phyloP scores from a whole-genome alignment of 2,113 vertebrate species.

The Dipodomys stephensi region DNA sequence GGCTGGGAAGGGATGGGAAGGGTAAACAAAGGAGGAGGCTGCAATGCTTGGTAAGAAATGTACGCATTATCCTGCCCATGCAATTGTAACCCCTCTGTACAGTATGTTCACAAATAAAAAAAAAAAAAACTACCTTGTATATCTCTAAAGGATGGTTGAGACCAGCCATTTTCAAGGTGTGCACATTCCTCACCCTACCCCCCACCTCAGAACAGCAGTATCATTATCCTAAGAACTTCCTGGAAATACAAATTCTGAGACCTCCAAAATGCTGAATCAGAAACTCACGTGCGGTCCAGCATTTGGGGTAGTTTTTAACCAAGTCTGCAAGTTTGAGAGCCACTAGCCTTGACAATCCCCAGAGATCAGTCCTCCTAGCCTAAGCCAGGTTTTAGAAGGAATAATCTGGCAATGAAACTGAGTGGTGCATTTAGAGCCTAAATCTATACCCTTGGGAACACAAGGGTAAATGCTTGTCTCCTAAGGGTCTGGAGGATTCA shows the following conservation, averaged over 20 bases:
- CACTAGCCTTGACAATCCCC: neutral
- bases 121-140: too few relatives aligned
- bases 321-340: neutral
- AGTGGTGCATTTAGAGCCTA: neutral
- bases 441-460: neutral
- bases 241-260: neutral
- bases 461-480: too few relatives aligned
- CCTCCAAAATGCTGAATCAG: neutral
- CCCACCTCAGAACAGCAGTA: neutral
- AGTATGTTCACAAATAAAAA: too few relatives aligned
- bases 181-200: neutral
- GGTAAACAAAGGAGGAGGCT: too few relatives aligned
- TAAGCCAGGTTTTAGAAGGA: constrained; percentile 4
- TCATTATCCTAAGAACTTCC: neutral
- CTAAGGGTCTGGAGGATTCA: too few relatives aligned
- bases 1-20: too few relatives aligned
- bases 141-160: neutral
- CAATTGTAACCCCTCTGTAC: too few relatives aligned
- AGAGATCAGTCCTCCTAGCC: neutral
- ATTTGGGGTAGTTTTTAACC: neutral
- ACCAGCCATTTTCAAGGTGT: neutral
- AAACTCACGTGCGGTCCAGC: neutral
- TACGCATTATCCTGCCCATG: too few relatives aligned
- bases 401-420: neutral
- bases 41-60: too few relatives aligned